Conservation (phyloP, 2,113 vertebrate species). For the Chloropsis cyanopogon region DNA sequence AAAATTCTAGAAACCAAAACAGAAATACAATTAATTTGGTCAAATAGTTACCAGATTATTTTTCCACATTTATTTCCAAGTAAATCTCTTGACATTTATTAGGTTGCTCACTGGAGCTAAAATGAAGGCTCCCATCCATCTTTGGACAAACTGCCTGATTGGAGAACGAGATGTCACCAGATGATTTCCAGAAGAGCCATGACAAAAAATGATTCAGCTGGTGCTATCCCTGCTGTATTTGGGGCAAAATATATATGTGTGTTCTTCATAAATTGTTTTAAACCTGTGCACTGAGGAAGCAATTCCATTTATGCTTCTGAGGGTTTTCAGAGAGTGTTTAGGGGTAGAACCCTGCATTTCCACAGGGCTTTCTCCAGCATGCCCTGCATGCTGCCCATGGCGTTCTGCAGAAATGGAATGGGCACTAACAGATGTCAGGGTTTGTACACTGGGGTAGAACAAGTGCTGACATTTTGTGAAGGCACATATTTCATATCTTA, state of each 20-base stretch:
- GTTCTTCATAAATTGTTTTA: not conserved
- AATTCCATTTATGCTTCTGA: not conserved
- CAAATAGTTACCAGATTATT: not conserved
- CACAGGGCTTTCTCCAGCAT: not conserved
- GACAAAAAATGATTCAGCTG: not conserved
- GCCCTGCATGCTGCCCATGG: not conserved
- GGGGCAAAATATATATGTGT: not conserved
- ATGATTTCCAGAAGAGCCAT: not conserved
- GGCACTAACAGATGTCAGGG: not conserved
- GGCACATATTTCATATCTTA: not conserved
- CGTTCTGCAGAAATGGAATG: not conserved
- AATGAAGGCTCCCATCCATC: not conserved
- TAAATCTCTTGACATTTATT: not conserved
- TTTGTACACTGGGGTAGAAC: not conserved
- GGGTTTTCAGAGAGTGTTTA: not conserved
- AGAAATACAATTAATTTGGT: not conserved
- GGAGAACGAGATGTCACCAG: not conserved
- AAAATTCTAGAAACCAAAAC: not conserved
- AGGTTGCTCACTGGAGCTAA: not conserved
- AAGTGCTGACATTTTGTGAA: not conserved
- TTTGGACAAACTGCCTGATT: not conserved
- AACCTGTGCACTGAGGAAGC: not conserved
- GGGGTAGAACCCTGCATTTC: not conserved
- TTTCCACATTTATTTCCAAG: not conserved
- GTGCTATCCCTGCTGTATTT: not conserved